Conservation (phyloP, 2,888 invertebrate species). For the Erebia palarica region DNA sequence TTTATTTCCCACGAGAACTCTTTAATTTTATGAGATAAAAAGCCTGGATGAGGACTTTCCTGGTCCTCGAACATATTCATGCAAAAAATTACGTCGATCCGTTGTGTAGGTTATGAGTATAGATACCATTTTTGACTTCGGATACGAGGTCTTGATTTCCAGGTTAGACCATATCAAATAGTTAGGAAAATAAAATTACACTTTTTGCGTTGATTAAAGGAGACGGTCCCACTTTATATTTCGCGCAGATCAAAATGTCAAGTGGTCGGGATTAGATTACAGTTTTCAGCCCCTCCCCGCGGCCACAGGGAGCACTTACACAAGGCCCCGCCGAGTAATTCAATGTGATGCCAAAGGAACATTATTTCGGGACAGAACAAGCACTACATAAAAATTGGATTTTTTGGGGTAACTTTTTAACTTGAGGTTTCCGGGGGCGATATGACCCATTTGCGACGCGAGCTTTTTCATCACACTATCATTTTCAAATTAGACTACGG, state of each 20-base stretch:
- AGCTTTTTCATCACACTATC: too few relatives aligned
- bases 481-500: too few relatives aligned
- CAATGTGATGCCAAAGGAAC: conserved; percentile 34
- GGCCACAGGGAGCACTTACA: conserved; percentile 23
- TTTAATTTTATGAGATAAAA: too few relatives aligned
- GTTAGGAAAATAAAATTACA: not conserved
- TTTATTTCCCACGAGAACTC: too few relatives aligned
- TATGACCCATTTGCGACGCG: not conserved
- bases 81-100: too few relatives aligned
- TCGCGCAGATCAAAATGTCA: conserved; percentile 35
- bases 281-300: conserved; percentile 29
- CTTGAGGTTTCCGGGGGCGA: not conserved
- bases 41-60: too few relatives aligned
- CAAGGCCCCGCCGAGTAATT: conserved; percentile 29
- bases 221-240: conserved; percentile 2
- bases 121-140: too few relatives aligned
- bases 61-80: too few relatives aligned
- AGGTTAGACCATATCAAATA: too few relatives aligned
- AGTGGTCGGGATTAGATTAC: conserved; percentile 41
- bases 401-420: not conserved
- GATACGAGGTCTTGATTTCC: too few relatives aligned
- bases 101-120: too few relatives aligned
- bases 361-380: conserved; percentile 30
- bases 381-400: conserved; percentile 18
- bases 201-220: not conserved